Evolutionary conservation across 2,888 invertebrate species (phyloP).

Genomic region (Micropterix aruncella): DNA sequence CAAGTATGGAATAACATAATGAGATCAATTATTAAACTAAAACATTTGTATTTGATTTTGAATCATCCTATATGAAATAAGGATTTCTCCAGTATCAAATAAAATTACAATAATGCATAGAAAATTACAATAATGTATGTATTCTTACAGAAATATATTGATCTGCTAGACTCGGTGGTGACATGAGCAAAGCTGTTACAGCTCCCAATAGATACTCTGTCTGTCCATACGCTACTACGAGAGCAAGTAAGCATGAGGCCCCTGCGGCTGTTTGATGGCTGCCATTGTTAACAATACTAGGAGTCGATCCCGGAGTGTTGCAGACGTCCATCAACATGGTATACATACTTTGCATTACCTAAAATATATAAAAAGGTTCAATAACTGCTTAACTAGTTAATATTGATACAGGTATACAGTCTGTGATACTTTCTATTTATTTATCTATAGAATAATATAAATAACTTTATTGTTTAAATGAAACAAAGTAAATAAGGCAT

Average conservation of each 20-base stretch:
- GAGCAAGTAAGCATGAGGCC: conserved; percentile 80
- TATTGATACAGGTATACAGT: no score
- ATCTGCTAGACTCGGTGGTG: conserved; percentile 57
- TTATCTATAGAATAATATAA: no score
- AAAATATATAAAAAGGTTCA: conserved; percentile 18
- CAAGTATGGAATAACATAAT: conserved; percentile 4
- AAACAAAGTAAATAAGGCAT: no score
- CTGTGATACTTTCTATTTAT: no score
- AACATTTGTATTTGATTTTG: conserved; percentile 1
- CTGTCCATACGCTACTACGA: conserved; percentile 87
- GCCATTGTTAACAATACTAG: conserved; percentile 43
- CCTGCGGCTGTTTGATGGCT: conserved; percentile 72
- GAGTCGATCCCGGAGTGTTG: conserved; percentile 48
- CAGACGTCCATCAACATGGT: conserved; percentile 72
- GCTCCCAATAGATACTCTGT: conserved; percentile 82
- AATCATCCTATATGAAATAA: not conserved
- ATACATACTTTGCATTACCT: conserved; percentile 67
- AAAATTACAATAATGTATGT: no score
- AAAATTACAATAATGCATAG: not conserved
- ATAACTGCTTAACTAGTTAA: no score
- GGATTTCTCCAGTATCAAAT: not conserved
- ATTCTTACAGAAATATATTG: conserved; percentile 67
- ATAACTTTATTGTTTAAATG: no score
- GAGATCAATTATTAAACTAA: conserved; percentile 2
- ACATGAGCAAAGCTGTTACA: conserved; percentile 77